Evolutionary conservation across 2,888 invertebrate genomes (phyloP), one percentile per base, ranked within the genome.

Genomic region (Isotomurus palustris): DNA sequence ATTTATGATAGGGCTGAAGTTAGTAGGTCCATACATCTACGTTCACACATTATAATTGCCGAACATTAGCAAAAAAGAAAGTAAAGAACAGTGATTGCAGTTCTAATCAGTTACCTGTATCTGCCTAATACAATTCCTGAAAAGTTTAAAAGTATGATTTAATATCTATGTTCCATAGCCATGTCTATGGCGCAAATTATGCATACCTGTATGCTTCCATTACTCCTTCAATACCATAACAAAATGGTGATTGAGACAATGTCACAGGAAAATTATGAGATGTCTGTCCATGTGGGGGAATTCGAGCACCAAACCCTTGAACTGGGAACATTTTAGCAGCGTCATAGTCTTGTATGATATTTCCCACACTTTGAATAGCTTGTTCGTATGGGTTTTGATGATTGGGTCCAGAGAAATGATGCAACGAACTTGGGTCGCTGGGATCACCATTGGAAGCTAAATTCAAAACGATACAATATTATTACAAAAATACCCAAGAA

Each of bases 21-120:
- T 80, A 14, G 81, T 81, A n/a, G 81, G 81, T 8, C 81, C 81
- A 66, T 78, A 80, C 29, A 81, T 73, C 65, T 80, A 82, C 77
- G 43, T 81, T 80, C 74, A 8, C 24, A 44, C 6, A 19, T 22
- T 44, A 44, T 24, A 14, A 40, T 17, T 12, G n/a, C 17, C 19
- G n/a, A 27, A 14, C 12, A 27, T 27, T 17, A 4, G 24, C 28
- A 4, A 27, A 27, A 45, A 19, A 45, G 14, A 27, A 28, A 45
- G 3, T 45, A 45, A 8, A 32, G 14, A 32, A 14, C 32, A 32
- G 8, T 32, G n/a, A n/a, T n/a, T n/a, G n/a, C 12, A 8, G 14
- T 27, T 49, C 12, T n/a, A 36, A 17, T 45, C 21, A 50, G 51
- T 57, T 52, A 62, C 58, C 53, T 66, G 65, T 58, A 71, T 60